Evolutionary conservation across 2,797 vertebrate species (phyloP), one percentile per base, ranked within the genome.

Genomic region (Ataeniobius toweri): DNA sequence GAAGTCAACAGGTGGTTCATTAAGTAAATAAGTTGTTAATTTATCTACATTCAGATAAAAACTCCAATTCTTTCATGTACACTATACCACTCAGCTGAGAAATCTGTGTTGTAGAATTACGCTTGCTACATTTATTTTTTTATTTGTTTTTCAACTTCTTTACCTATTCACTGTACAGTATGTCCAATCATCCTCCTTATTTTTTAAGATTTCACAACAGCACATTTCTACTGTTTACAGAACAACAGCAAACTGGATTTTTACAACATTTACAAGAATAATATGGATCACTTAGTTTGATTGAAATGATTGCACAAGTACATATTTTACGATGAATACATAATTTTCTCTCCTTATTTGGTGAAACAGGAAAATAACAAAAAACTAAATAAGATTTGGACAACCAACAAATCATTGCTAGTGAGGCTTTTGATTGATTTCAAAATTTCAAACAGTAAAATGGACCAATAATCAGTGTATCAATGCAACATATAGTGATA

Each of bases 1-100:
- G 69, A 83, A 81, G 63, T 7, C 18, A 83, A 53, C 81, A 86
- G 82, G 18, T 88, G 82, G 48, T 73, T 44, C 39, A 6, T 61
- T 65, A 51, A 50, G 18, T 75, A 18, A 59, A 84, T 5, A 73
- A 82, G 22, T 6, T 73, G 56, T 53, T 70, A 46, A 73, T 61
- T 68, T 51, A n/a, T 76, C 83, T 76, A 74, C 28, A 68, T 76
- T 76, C 12, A 61, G 41, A 68, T 10, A 76, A 39, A 65, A 65
- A 20, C 6, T 65, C 6, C 9, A 20, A 41, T 22, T 9, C 58
- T 28, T 16, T 6, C 13, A 0, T 41, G 1, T 31, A 16, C 59
- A 18, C 0, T 20, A 18, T 16, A 20, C 16, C 18, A 18, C 28
- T 20, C 28, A 63, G 16, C 6, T 18, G 31, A 8, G 55, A 56